These are phyloP conservation scores for Smithornis capensis DNA, from an alignment of 2,113 vertebrate species.

Conservation along the genomic window DNA sequence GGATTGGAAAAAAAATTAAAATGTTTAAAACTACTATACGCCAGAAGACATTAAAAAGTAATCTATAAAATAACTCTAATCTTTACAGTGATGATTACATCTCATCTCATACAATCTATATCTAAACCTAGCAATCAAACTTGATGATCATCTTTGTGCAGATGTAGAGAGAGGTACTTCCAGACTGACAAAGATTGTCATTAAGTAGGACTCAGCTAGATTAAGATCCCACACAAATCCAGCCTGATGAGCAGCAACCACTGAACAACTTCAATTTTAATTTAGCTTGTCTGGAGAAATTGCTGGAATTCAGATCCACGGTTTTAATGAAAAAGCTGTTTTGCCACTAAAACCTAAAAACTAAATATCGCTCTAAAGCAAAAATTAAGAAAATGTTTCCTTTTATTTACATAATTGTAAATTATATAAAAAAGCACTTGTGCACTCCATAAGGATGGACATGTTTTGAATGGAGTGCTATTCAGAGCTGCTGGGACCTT, in stretches of 20 bases:
- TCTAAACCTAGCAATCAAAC: not conserved
- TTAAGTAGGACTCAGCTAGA: not conserved
- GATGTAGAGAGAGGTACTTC: not conserved
- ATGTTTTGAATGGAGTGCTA: not conserved
- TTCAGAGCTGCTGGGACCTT: not conserved
- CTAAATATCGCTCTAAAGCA: not conserved
- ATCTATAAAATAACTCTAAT: not conserved
- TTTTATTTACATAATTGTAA: not conserved
- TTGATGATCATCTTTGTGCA: not conserved
- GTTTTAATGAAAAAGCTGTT: not conserved
- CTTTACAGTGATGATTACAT: not conserved
- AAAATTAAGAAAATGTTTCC: not conserved
- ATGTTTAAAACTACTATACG: not conserved
- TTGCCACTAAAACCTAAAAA: not conserved
- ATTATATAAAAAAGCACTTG: no score
- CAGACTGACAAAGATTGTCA: not conserved
- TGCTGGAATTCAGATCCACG: not conserved
- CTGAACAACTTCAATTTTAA: not conserved
- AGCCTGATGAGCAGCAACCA: not conserved
- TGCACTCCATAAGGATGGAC: not conserved
- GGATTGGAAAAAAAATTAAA: not conserved
- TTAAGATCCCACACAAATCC: not conserved
- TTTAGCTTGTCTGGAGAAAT: not conserved
- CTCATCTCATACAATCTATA: not conserved
- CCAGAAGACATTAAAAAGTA: not conserved